Base-by-base conservation (phyloP, 2,113 vertebrate genomes). In the Helogale parvula region DNA sequence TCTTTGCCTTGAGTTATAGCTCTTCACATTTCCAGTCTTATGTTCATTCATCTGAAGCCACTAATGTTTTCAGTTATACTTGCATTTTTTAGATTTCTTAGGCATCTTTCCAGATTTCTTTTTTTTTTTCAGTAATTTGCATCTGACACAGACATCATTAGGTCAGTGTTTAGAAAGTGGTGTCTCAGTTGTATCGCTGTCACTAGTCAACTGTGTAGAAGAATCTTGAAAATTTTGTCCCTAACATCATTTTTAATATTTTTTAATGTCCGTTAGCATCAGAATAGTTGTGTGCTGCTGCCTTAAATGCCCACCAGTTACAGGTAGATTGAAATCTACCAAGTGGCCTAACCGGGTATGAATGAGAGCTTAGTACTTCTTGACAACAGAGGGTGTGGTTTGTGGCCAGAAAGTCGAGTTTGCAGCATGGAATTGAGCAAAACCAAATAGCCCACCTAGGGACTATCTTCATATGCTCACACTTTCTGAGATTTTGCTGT, bases 141-240 rank as follows among this genome's bases (percentile, higher is more conserved):
- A 45, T 93, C 16, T 54, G 33, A 9, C 80, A 66, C 2, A 38
- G 35, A 93, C 38, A 68, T 57, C 12, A 54, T 85, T 80, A 93
- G 38, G 13, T 71, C 8, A 25, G 3, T 93, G 11, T 96, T 81
- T 80, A 50, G 52, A 90, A 69, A 87, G 2, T 83, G 35, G 60
- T 60, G 45, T 88, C 7, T 74, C 15, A 2, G 5, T 84, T 38
- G 38, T 77, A 77, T 85, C 93, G 31, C 29, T 94, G 3, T 90
- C 69, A 71, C 41, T 88, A 54, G 74, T 77, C 35, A n/a, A 57
- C 41, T 74, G 13, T 60, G n/a, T 68, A 88, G 76, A 86, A 92
- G 50, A 92, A 88, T n/a, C 88, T 31, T 86, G 82, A 88, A 93
- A 88, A 41, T 87, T 90, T 72, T 93, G 19, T 77, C 16, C 66